A percentile compares a stretch with the other conserved stretches of the same genome.
Evolutionary conservation across 2,113 vertebrate species (phyloP).

Genomic region (Toxotes jaculatrix): DNA sequence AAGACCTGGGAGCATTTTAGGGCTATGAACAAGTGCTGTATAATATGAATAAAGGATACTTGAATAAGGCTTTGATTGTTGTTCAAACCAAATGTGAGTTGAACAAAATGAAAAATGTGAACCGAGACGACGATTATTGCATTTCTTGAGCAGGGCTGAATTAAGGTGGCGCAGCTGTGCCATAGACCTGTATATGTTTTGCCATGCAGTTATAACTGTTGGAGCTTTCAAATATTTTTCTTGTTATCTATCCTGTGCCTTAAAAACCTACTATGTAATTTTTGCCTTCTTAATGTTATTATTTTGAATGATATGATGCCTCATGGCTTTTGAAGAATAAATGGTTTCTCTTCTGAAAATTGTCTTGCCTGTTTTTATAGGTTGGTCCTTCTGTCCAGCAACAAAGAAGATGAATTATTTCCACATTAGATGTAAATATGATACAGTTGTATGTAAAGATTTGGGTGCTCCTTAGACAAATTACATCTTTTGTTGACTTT

Average conservation of each 20-base stretch:
- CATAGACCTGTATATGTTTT: conserved; percentile 55
- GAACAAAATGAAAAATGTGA: conserved; percentile 14
- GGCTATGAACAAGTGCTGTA: conserved; percentile 68
- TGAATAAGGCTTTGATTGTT: conserved; percentile 61
- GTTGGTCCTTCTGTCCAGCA: background rate
- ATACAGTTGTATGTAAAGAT: background rate
- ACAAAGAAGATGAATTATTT: background rate
- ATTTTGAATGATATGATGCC: conserved; percentile 69
- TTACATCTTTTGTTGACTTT: background rate
- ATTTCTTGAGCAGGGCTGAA: conserved; percentile 51
- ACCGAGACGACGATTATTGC: conserved; percentile 26
- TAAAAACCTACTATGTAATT: conserved; percentile 78
- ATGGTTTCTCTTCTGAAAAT: conserved; percentile 65
- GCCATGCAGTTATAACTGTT: conserved; percentile 52
- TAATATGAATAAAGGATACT: conserved; percentile 62
- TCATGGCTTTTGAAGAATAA: conserved; percentile 74
- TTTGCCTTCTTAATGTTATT: conserved; percentile 68
- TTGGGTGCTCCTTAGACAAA: background rate
- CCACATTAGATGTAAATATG: background rate
- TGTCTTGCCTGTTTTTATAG: background rate
- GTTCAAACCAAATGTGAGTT: conserved; percentile 42
- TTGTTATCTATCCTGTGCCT: conserved; percentile 88
- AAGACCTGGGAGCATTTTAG: conserved; percentile 58
- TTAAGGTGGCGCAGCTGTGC: conserved; percentile 31
- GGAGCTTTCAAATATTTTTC: conserved; percentile 59